phyloP scores from a whole-genome alignment of 2,113 vertebrate species.

The Equus quagga region DNA sequence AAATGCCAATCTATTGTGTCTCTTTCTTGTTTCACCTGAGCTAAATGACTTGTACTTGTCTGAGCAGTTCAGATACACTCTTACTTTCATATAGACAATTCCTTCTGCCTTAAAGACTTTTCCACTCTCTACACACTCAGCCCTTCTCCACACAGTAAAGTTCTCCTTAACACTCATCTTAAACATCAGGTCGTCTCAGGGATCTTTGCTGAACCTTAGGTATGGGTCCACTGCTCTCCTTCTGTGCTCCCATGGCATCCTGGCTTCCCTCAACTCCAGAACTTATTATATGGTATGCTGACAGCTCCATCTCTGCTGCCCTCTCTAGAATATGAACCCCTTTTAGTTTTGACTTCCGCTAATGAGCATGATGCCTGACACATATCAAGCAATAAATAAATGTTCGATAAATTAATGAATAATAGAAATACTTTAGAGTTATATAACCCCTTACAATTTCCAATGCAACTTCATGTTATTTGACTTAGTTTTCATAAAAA shows the following conservation, averaged over 20 bases:
- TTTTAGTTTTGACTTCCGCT: background rate
- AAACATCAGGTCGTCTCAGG: background rate
- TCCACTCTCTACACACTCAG: background rate
- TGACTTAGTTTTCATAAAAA: background rate
- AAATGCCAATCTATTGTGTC: background rate
- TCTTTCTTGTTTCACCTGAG: background rate
- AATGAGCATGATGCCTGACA: background rate
- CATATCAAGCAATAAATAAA: background rate
- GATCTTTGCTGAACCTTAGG: background rate
- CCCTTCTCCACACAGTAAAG: background rate
- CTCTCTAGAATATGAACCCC: background rate
- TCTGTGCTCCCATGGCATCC: background rate
- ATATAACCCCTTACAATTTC: background rate
- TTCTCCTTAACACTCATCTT: background rate
- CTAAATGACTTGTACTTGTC: background rate
- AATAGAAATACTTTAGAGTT: background rate
- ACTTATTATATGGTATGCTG: rapidly evolving
- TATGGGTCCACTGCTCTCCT: too few relatives aligned
- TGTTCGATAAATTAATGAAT: background rate
- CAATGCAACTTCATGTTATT: background rate
- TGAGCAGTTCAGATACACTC: too few relatives aligned
- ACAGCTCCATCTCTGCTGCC: background rate
- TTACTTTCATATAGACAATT: background rate
- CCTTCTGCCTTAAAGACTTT: background rate
- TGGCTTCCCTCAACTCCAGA: background rate